Base-by-base conservation (phyloP, 2,113 vertebrate genomes). In the Plecturocebus donacophilus region DNA sequence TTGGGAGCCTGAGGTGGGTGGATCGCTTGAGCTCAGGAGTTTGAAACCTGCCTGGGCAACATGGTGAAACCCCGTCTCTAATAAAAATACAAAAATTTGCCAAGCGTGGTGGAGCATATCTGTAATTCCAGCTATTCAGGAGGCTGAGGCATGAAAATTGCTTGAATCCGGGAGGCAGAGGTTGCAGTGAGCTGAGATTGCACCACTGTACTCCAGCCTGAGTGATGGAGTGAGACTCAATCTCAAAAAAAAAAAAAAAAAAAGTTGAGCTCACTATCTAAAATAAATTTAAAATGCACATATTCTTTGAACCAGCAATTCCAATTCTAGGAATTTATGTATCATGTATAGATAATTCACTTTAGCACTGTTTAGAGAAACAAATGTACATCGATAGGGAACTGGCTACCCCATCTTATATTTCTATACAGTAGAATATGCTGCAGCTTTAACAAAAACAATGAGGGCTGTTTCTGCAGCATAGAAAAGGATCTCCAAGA, bases 261-360 rank as follows among this genome's bases (percentile, higher is more conserved):
- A 25, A 92, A 91, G 10, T 14, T 87, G 35, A 68, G 47, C 40
- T 90, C 42, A 42, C 75, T 49, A 70, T 38, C 10, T 90, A 73
- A n/a, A 93, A 76, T 91, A 61, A 94, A 94, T 64, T 91, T 49
- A 89, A 14, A 64, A 75, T 45, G 35, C 66, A 30, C n/a, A 75
- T 23, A n/a, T 0, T 40, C 38, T 89, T 32, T n/a, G 40, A 75
- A 90, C 56, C 54, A 87, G 45, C 32, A 40, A 88, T 56, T 91
- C 30, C n/a, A 83, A 61, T 40, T 52, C 47, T 61, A 90, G 17
- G 12, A 77, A 79, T 84, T 35, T 90, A 87, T 25, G 17, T 47
- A 47, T 35, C 54, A 42, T 0, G 70, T 49, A 87, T 40, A 81
- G 30, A 58, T 38, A 42, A 83, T 68, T 81, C 45, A 79, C 52